Evolutionary conservation across 2,113 vertebrate species (phyloP), one percentile per base, ranked within the genome.

Genomic region (Grammomys dolichurus): DNA sequence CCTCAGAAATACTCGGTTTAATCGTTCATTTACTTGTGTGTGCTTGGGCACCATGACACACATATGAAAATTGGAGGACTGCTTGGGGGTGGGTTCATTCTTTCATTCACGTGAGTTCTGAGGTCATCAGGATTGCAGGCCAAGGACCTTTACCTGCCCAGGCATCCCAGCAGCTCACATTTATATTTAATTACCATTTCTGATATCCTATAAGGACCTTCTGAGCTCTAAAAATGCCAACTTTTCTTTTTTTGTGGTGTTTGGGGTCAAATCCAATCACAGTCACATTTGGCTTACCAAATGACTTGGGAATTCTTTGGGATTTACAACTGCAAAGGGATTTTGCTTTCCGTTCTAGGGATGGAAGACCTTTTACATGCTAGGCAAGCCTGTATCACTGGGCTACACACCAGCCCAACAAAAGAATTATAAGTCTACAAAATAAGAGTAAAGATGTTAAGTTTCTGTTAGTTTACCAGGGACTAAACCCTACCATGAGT

Each of bases 231-330:
- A 63, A 94, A 91, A 86, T 63, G 54, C 40, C 8, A 70, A 58
- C 89, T 88, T 94, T 28, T 51, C 48, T 81, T 43, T 80, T 67
- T 31, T 58, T 82, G n/a, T 40, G n/a, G 13, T 72, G 31, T 43
- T 88, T 36, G 76, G 7, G 22, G 69, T 60, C 7, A 16, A 93
- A 93, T 26, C 10, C 22, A 96, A 88, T 93, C 86, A 65, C 5
- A 82, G 63, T 93, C 78, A 93, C 31, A 33, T 80, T 63, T 94
- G 69, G 78, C 48, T 93, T 93, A 51, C 54, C 80, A 90, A 94
- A 87, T 87, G 63, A 77, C 51, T 91, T 80, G 89, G 69, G 54
- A 93, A 95, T 48, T 89, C 75, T 43, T 94, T 82, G 51, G 89
- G 54, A 67, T 91, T 95, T 85, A 73, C n/a, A 95, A 90, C 22